Evolutionary conservation across 2,888 invertebrate species (phyloP), one percentile per base, ranked within the genome.

Genomic region (Dryococelus australis): DNA sequence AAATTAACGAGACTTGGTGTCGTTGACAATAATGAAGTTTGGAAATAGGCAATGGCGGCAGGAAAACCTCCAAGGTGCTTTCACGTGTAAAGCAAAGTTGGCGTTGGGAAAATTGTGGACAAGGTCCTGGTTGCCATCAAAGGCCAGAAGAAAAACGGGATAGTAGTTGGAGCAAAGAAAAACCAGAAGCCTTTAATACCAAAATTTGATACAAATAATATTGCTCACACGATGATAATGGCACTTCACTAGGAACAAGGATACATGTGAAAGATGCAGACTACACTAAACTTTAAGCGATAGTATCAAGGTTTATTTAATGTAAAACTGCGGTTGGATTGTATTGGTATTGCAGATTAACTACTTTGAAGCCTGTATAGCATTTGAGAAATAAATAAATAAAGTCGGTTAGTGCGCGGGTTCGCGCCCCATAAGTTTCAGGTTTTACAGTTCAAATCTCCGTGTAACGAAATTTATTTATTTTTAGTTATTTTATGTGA

Each of bases 1-100:
- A 95, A 96, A 91, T 91, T 97, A 89, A 95, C 97, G 0, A 94
- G 98, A 85, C 93, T 99, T 26, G 94, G 98, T 90, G 98, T 99
- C 10, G 99, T 99, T 4, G 99, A 99, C 92, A 99, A 99, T 92
- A 98, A 98, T 87, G 96, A 97, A 90, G 95, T 99, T 88, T 99
- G 99, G 65, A 98, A 97, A 92, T 95, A 97, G 91, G 99, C 99
- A 0, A 98, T 98, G 97, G 95, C 97, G 1, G 97, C 98, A 91
- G 99, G 99, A 85, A 97, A 97, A 92, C 98, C 99, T 20, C 98
- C 99, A 0, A 96, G 95, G 92, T 95, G 97, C 91, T 99, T 99
- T 91, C 98, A 99, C 91, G 96, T 99, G 87, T 99, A 99, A 91
- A 99, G 97, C 92, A 97, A 96, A 93, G 94, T 93, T 87, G 94